Evolutionary conservation across 2,113 vertebrate species (phyloP).

Genomic region (Scomber colias): DNA sequence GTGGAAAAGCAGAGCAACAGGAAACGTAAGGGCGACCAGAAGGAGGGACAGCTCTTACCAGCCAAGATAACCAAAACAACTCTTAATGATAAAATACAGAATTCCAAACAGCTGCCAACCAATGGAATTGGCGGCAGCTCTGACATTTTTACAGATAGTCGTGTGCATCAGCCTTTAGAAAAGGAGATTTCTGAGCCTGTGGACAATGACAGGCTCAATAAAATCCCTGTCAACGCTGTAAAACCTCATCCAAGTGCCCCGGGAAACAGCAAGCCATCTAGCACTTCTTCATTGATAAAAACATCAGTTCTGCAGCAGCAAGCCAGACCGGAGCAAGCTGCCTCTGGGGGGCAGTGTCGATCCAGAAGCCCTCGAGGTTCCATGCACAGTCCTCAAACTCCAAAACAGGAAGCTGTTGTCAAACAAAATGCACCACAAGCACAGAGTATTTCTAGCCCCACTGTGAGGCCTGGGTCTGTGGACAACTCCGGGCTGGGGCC

Average conservation of each 20-base stretch:
- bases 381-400: slow-evolving; percentile 85
- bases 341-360: slow-evolving; percentile 78
- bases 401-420: slow-evolving; percentile 83
- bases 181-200: slow-evolving; percentile 81
- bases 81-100: slow-evolving; percentile 85
- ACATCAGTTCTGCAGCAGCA: slow-evolving; percentile 88
- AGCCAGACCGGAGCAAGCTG: slow-evolving; percentile 84
- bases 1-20: slow-evolving; percentile 84
- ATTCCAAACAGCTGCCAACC: slow-evolving; percentile 84
- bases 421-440: slow-evolving; percentile 86
- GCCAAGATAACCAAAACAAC: slow-evolving; percentile 86
- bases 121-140: slow-evolving; percentile 87
- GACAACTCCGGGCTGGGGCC: slow-evolving; percentile 80
- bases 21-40: slow-evolving; percentile 88
- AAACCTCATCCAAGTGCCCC: slow-evolving; percentile 91
- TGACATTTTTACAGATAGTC: slow-evolving; percentile 84
- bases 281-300: slow-evolving; percentile 88
- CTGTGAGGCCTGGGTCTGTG: slow-evolving; percentile 76
- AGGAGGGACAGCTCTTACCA: slow-evolving; percentile 84
- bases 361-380: slow-evolving; percentile 85
- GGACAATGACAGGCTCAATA: slow-evolving; percentile 86
- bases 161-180: slow-evolving; percentile 73
- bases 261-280: slow-evolving; percentile 85
- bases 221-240: slow-evolving; percentile 90
- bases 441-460: slow-evolving; percentile 77